Percentiles rank a stretch among this genome's conserved stretches.
Evolutionary conservation across 2,797 vertebrate genomes (phyloP).

Genomic region (Anomalospiza imberbis): DNA sequence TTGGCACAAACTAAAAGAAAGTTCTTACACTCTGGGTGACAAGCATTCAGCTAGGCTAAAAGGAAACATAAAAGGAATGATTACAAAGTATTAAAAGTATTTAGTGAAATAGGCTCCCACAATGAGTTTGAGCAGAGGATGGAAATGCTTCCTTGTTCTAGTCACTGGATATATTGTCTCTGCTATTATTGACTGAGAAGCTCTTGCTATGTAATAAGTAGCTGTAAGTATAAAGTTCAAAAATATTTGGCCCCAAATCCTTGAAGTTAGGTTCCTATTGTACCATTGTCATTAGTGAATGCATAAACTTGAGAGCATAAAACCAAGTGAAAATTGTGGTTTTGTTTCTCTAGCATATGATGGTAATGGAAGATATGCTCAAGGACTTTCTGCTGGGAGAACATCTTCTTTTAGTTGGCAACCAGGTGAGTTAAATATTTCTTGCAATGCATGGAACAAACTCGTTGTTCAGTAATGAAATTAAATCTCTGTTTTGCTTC

Average conservation of each 20-base stretch:
- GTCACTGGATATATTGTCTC: background rate
- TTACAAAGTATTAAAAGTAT: background rate
- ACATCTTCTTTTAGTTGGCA: slow-evolving; percentile 93
- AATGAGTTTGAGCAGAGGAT: background rate
- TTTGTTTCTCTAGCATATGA: slow-evolving; percentile 83
- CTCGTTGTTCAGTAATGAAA: background rate
- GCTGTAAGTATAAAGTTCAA: background rate
- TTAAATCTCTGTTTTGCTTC: background rate
- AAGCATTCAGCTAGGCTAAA: background rate
- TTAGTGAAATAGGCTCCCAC: background rate
- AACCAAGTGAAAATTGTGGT: background rate
- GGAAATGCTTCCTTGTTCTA: background rate
- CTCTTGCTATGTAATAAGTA: background rate
- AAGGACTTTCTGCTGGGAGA: slow-evolving; percentile 96
- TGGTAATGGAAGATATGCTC: slow-evolving; percentile 97
- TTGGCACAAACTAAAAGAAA: background rate
- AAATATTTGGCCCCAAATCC: background rate
- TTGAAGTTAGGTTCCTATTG: background rate
- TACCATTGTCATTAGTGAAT: background rate
- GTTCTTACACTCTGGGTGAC: background rate
- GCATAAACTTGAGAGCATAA: background rate
- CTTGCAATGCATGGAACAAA: background rate
- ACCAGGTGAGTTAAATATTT: slow-evolving; percentile 85
- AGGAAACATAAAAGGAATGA: background rate
- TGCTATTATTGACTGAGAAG: background rate